Conservation (phyloP, 2,797 vertebrate genomes). For the Anguilla marmorata region DNA sequence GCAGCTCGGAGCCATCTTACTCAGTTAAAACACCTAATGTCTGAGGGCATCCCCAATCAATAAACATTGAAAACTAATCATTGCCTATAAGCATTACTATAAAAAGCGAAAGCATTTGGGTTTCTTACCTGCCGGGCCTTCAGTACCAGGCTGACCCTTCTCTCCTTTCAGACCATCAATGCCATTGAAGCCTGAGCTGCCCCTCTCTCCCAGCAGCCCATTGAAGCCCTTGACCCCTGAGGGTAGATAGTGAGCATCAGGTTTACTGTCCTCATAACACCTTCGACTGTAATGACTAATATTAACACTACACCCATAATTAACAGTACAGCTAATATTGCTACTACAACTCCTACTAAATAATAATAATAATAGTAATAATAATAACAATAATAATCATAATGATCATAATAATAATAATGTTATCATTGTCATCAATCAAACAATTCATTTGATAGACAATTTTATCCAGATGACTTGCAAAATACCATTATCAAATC, state of each 20-base stretch:
- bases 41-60: not conserved
- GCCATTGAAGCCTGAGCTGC: slow-evolving; percentile 8
- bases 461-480: not conserved
- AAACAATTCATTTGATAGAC: too few species aligned
- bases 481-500: not conserved
- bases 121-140: not conserved
- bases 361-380: not conserved
- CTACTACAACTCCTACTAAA: not conserved
- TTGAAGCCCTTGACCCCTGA: not conserved
- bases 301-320: not conserved
- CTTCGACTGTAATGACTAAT: not conserved
- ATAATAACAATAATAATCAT: not conserved
- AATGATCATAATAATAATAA: not conserved
- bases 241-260: not conserved
- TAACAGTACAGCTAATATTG: too few species aligned
- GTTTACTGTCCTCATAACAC: not conserved
- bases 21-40: not conserved
- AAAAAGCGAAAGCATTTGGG: not conserved
- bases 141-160: not conserved
- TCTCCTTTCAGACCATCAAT: slow-evolving; percentile 14
- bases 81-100: not conserved
- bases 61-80: not conserved
- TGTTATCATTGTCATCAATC: not conserved
- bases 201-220: slow-evolving; percentile 2
- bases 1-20: not conserved